Percentiles rank a stretch among this genome's conserved stretches.
Conservation (phyloP, 1,140 invertebrate species). For the Aphelenchoides besseyi region DNA sequence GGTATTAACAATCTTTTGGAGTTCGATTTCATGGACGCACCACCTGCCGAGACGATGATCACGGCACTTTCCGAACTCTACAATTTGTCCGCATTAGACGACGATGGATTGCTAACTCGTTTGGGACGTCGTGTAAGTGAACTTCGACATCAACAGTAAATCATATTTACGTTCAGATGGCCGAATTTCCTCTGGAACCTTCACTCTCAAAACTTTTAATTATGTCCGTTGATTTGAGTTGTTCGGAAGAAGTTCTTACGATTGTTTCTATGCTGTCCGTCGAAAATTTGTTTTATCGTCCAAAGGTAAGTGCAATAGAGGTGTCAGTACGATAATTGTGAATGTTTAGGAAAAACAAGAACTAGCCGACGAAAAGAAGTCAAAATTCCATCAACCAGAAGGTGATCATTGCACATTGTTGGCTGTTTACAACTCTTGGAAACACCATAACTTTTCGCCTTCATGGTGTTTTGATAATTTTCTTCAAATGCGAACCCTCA, state of each 20-base stretch:
- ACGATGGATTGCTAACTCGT: conserved; percentile 88
- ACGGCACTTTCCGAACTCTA: conserved; percentile 95
- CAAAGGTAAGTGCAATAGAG: conserved; percentile 64
- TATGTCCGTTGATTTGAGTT: conserved; percentile 96
- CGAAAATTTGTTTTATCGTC: conserved; percentile 94
- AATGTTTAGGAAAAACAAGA: conserved; percentile 84
- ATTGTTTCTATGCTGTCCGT: conserved; percentile 98
- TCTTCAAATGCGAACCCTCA: conserved; percentile 92
- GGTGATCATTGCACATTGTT: conserved; percentile 94
- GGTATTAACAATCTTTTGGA: conserved; percentile 99
- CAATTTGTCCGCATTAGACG: conserved; percentile 90
- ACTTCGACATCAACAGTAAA: background rate
- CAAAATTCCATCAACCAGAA: conserved; percentile 96
- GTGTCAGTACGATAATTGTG: background rate
- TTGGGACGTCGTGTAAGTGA: conserved; percentile 78
- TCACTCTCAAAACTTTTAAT: conserved; percentile 98
- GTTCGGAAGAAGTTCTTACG: conserved; percentile 95
- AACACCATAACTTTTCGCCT: conserved; percentile 96
- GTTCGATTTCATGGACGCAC: conserved; percentile 99
- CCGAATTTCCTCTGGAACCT: conserved; percentile 96
- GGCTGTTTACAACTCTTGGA: conserved; percentile 99
- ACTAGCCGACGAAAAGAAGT: conserved; percentile 95
- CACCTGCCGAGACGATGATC: conserved; percentile 88
- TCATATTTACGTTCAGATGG: conserved; percentile 72
- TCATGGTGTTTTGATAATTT: conserved; percentile 99